Percentiles rank a stretch among this genome's conserved stretches.
Evolutionary conservation across 1,140 invertebrate genomes (phyloP).

Genomic region (Oreohelix idahoensis): DNA sequence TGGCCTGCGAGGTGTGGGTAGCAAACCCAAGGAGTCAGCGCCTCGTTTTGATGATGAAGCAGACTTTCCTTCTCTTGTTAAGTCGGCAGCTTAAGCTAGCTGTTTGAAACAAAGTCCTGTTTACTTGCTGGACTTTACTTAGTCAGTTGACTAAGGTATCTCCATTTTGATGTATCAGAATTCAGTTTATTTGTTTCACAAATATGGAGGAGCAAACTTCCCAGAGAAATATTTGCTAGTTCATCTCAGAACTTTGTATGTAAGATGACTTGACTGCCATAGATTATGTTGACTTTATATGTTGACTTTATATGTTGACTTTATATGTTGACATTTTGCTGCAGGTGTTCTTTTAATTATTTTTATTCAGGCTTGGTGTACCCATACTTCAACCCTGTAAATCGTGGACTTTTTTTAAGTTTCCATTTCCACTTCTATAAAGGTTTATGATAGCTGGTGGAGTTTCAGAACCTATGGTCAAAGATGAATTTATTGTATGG

Average conservation of each 20-base stretch:
- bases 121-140: not conserved
- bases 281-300: not conserved
- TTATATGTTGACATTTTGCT: not conserved
- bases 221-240: not conserved
- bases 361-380: not conserved
- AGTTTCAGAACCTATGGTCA: not conserved
- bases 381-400: not conserved
- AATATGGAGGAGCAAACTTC: not conserved
- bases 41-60: conserved; percentile 95
- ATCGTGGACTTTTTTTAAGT: not conserved
- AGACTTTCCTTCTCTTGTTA: conserved; percentile 85
- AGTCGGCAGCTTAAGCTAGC: conserved; percentile 59
- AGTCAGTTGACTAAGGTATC: not conserved
- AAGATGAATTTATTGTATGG: not conserved
- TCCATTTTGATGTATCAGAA: conserved; percentile 10
- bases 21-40: conserved; percentile 77
- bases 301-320: not conserved
- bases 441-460: not conserved
- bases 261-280: conserved; percentile 18
- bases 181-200: not conserved
- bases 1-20: conserved; percentile 48
- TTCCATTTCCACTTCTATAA: too few relatives aligned
- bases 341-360: not conserved
- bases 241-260: conserved; percentile 21
- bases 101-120: conserved; percentile 15